These are phyloP conservation scores for Eupeodes corollae DNA, from an alignment of 1,140 invertebrate genomes.

Conservation along the genomic window DNA sequence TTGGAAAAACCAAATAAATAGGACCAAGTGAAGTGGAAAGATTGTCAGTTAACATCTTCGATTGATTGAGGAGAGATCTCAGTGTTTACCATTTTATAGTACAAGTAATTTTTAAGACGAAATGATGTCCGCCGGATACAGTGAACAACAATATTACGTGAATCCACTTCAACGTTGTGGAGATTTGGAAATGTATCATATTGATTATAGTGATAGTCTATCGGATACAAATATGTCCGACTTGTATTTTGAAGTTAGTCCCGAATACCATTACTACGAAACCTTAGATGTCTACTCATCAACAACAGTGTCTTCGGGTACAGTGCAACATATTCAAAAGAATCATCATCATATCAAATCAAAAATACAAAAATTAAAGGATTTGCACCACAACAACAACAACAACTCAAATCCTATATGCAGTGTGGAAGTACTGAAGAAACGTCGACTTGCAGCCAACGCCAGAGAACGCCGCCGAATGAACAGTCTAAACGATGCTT, in stretches of 20 bases:
- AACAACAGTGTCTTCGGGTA: background rate
- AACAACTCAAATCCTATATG: background rate
- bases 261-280: background rate
- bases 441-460: conserved; percentile 61
- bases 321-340: background rate
- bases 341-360: background rate
- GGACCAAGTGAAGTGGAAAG: too few species aligned
- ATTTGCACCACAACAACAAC: background rate
- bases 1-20: background rate
- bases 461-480: conserved; percentile 66
- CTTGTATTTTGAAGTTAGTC: conserved; percentile 22
- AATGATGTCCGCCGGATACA: background rate
- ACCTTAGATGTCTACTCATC: background rate
- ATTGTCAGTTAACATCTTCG: conserved; percentile 26
- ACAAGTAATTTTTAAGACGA: conserved; percentile 3
- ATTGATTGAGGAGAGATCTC: conserved; percentile 13
- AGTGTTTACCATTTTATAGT: conserved; percentile 21
- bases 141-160: background rate
- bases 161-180: background rate
- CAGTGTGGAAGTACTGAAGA: conserved; percentile 41
- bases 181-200: conserved; percentile 4
- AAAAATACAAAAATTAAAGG: background rate
- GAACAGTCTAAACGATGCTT: conserved; percentile 74
- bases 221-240: conserved; percentile 19
- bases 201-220: conserved; percentile 18